Percentiles rank a stretch among this genome's conserved stretches.
These are phyloP conservation scores for Scolopax mira DNA, from an alignment of 2,113 vertebrate genomes.

Conservation along the genomic window DNA sequence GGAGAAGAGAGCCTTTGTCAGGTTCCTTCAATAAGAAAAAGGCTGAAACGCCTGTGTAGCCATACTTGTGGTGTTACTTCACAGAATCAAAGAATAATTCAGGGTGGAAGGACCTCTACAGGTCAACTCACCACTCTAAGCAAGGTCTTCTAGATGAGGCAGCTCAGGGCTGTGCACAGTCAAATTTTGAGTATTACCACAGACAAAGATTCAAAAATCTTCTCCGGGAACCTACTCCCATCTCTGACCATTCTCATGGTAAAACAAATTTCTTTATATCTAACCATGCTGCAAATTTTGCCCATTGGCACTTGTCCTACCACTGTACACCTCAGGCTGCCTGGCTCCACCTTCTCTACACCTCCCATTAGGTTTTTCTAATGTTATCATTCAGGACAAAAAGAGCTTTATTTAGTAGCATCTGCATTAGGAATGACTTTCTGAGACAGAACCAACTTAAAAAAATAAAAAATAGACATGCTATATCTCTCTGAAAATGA, in stretches of 20 bases:
- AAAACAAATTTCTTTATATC: background rate
- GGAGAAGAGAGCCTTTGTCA: background rate
- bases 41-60: background rate
- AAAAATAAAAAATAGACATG: background rate
- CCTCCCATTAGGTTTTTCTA: background rate
- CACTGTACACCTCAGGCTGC: background rate
- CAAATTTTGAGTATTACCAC: background rate
- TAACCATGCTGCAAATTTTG: fast-evolving
- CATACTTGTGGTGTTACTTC: background rate
- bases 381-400: background rate
- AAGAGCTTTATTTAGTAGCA: background rate
- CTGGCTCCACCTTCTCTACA: background rate
- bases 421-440: background rate
- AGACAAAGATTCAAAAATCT: background rate
- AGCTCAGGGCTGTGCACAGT: fast-evolving
- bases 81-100: background rate
- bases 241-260: background rate
- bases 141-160: background rate
- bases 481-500: background rate
- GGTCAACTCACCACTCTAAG: background rate
- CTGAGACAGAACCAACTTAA: background rate
- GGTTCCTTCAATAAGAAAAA: background rate
- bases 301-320: background rate
- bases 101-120: background rate
- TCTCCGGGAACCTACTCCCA: background rate